A percentile compares a stretch with the other conserved stretches of the same genome.
Evolutionary conservation across 2,888 invertebrate genomes (phyloP).

Genomic region (Monopis laevigella): DNA sequence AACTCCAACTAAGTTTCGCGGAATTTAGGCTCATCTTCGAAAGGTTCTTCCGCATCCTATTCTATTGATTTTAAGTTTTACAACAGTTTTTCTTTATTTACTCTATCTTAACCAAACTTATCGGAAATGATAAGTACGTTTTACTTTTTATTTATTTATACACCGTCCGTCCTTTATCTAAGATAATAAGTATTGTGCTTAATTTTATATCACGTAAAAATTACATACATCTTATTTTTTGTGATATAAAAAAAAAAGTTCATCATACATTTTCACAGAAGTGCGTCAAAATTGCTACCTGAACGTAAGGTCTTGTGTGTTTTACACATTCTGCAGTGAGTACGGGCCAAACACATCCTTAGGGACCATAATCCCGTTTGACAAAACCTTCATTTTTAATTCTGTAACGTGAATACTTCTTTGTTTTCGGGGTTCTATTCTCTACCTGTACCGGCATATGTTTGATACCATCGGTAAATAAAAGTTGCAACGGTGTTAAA

Average conservation of each 20-base stretch:
- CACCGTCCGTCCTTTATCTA: too few species aligned
- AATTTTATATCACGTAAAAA: too few species aligned
- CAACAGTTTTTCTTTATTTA: background rate
- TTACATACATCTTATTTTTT: background rate
- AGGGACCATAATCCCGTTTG: slow-evolving; percentile 43
- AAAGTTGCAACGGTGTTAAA: background rate
- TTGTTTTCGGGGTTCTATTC: slow-evolving; percentile 15
- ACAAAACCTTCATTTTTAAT: slow-evolving; percentile 27
- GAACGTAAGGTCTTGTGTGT: slow-evolving; percentile 28
- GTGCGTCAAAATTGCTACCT: slow-evolving; percentile 39
- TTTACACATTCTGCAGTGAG: slow-evolving; percentile 31
- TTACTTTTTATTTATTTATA: too few species aligned
- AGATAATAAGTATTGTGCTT: background rate
- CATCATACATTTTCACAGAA: slow-evolving; percentile 11
- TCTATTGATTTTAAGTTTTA: slow-evolving; percentile 41
- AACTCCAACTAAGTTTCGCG: slow-evolving; percentile 51
- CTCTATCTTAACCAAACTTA: background rate
- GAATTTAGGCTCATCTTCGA: slow-evolving; percentile 34
- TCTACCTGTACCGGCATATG: slow-evolving; percentile 9
- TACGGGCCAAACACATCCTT: slow-evolving; percentile 26
- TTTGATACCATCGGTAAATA: slow-evolving; percentile 13
- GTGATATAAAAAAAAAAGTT: background rate
- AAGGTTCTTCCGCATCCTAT: slow-evolving; percentile 19
- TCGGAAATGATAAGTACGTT: too few species aligned
- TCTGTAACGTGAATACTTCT: slow-evolving; percentile 41